Percentiles rank a stretch among this genome's conserved stretches.
These are phyloP conservation scores for Rousettus madagascariensis DNA, from an alignment of 2,797 vertebrate species.

Conservation along the genomic window DNA sequence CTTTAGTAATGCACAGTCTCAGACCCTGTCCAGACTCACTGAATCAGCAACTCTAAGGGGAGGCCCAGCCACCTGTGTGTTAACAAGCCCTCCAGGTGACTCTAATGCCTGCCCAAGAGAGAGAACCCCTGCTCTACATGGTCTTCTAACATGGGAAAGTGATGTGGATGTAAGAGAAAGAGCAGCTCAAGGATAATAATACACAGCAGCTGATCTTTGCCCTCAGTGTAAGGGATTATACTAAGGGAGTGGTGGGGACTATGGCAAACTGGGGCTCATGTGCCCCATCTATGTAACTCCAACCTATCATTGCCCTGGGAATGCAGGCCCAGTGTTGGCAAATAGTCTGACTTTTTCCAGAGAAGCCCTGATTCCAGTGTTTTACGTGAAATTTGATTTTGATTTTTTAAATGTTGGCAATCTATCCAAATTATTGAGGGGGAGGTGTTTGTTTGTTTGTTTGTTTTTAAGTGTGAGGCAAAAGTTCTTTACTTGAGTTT, in stretches of 20 bases:
- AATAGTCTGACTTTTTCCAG: background rate
- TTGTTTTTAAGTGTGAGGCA: background rate
- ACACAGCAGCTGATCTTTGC: background rate
- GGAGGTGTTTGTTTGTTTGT: background rate
- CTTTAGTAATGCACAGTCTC: background rate
- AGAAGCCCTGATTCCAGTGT: background rate
- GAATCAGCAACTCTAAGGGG: background rate
- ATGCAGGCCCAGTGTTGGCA: background rate
- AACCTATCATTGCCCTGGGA: background rate
- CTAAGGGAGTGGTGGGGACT: background rate
- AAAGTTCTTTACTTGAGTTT: background rate
- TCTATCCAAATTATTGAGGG: background rate
- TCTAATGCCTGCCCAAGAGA: no score
- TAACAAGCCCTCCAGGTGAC: background rate
- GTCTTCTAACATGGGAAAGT: background rate
- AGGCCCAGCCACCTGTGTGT: background rate
- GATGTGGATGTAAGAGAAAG: background rate
- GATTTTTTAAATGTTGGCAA: background rate
- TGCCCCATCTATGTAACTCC: background rate
- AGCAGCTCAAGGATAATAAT: background rate
- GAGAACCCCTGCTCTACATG: background rate
- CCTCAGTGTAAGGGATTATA: background rate
- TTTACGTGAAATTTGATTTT: constrained; percentile 31
- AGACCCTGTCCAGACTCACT: no score
- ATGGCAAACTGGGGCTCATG: background rate